A percentile compares a stretch with the other conserved stretches of the same genome.
phyloP scores from a whole-genome alignment of 2,797 vertebrate genomes.

The Hirundo rustica region DNA sequence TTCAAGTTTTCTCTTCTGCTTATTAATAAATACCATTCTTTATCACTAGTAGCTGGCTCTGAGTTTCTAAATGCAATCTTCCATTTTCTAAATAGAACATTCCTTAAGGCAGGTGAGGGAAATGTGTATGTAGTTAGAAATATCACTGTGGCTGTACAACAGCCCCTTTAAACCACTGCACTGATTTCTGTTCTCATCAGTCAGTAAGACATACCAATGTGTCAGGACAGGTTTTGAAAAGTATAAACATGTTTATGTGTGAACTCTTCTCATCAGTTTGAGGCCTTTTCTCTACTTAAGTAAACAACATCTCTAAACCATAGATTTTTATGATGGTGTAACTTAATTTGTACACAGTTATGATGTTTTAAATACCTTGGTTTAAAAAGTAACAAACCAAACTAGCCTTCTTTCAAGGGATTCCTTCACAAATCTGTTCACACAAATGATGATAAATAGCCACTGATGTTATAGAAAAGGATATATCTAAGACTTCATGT shows the following conservation, averaged over 20 bases:
- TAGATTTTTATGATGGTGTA: not conserved
- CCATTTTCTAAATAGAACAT: not conserved
- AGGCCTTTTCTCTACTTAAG: not conserved
- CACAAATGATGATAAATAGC: not conserved
- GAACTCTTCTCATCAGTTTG: not conserved
- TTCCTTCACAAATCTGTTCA: not conserved
- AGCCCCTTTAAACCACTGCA: not conserved
- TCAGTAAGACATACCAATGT: not conserved
- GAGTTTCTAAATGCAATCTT: slow-evolving; percentile 11
- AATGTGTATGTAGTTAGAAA: not conserved
- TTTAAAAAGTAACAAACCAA: not conserved
- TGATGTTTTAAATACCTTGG: not conserved
- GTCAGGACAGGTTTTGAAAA: not conserved
- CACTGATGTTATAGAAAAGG: not conserved
- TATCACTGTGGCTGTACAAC: not conserved
- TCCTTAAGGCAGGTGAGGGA: not conserved
- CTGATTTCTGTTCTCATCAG: slow-evolving; percentile 1
- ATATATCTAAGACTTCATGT: not conserved
- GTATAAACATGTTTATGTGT: not conserved
- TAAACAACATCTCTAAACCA: not conserved
- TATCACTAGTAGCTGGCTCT: not conserved
- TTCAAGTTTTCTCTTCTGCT: not conserved
- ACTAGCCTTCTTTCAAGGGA: not conserved
- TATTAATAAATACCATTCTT: not conserved
- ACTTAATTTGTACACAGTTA: not conserved